Conservation (phyloP, 1,140 invertebrate species). For the Zelostemma sp. region DNA sequence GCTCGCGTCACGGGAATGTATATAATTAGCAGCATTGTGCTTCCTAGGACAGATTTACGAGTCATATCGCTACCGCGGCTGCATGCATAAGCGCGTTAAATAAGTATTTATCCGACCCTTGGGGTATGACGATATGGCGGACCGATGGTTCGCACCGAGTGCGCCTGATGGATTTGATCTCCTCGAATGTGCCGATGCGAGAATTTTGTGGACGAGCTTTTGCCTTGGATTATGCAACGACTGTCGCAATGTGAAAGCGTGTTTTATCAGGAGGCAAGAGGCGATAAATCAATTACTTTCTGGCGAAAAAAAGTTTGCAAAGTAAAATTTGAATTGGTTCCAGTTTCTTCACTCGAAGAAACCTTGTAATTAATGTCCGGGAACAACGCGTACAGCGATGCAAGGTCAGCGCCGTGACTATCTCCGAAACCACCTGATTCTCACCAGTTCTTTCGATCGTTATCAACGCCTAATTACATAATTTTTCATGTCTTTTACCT, state of each 20-base stretch:
- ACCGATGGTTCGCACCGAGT: constrained; percentile 39
- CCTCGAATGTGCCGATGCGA: constrained; percentile 49
- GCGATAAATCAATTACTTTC: too few species aligned
- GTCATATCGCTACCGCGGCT: constrained; percentile 67
- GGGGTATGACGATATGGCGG: constrained; percentile 61
- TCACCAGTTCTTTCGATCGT: too few species aligned
- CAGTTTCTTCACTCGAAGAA: too few species aligned
- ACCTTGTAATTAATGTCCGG: too few species aligned
- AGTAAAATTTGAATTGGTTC: too few species aligned
- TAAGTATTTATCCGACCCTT: constrained; percentile 71
- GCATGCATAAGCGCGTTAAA: constrained; percentile 71
- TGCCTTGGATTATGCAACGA: background rate
- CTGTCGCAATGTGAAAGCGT: background rate
- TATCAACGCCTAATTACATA: too few species aligned
- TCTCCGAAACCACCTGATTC: too few species aligned
- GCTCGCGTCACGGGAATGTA: constrained; percentile 67
- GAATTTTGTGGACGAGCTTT: constrained; percentile 13
- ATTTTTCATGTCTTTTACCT: too few species aligned
- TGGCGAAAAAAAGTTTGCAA: too few species aligned
- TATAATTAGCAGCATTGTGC: constrained; percentile 71
- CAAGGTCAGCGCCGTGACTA: too few species aligned
- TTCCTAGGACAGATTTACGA: constrained; percentile 69
- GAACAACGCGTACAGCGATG: too few species aligned
- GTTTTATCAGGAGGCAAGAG: constrained; percentile 1
- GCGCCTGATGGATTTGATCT: constrained; percentile 64